Evolutionary conservation across 2,797 vertebrate genomes (phyloP).

Genomic region (Oryzias dopingdopingensis): DNA sequence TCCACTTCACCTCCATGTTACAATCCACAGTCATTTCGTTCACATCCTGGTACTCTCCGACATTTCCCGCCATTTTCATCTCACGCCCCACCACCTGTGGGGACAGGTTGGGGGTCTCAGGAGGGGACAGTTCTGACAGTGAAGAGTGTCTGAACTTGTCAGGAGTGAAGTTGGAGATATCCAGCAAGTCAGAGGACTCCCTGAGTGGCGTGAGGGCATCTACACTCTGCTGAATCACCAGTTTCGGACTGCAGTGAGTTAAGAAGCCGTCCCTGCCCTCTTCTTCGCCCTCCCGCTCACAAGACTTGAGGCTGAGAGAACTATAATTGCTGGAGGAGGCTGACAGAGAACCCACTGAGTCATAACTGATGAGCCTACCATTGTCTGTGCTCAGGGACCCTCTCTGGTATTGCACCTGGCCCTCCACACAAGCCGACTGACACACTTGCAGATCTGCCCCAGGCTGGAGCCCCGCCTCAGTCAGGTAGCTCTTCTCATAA

Average conservation of each 20-base stretch:
- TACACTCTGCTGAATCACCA: slow-evolving; percentile 98
- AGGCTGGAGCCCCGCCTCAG: slow-evolving; percentile 82
- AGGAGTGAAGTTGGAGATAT: slow-evolving; percentile 99
- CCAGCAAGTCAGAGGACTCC: slow-evolving; percentile 97
- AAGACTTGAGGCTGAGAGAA: slow-evolving; percentile 94
- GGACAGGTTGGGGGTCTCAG: slow-evolving; percentile 95
- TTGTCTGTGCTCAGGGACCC: slow-evolving; percentile 90
- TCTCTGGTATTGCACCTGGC: slow-evolving; percentile 95
- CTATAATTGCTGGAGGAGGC: slow-evolving; percentile 96
- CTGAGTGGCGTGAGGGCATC: slow-evolving; percentile 94
- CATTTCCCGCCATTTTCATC: slow-evolving; percentile 82
- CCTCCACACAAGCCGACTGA: slow-evolving; percentile 89
- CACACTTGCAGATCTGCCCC: slow-evolving; percentile 92
- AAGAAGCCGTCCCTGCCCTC: slow-evolving; percentile 95
- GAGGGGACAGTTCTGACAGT: slow-evolving; percentile 95
- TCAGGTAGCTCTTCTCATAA: slow-evolving; percentile 92
- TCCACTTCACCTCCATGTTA: slow-evolving; percentile 90
- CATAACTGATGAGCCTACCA: slow-evolving; percentile 94
- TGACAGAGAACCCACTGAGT: slow-evolving; percentile 94
- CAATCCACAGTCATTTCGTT: slow-evolving; percentile 80
- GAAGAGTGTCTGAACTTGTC: slow-evolving; percentile 98
- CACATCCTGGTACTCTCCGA: slow-evolving; percentile 88
- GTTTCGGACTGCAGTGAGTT: slow-evolving; percentile 97
- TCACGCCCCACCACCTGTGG: slow-evolving; percentile 92
- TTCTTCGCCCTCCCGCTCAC: slow-evolving; percentile 93